Evolutionary conservation across 2,113 vertebrate genomes (phyloP), one percentile per base, ranked within the genome.

Genomic region (Gavialis gangeticus): DNA sequence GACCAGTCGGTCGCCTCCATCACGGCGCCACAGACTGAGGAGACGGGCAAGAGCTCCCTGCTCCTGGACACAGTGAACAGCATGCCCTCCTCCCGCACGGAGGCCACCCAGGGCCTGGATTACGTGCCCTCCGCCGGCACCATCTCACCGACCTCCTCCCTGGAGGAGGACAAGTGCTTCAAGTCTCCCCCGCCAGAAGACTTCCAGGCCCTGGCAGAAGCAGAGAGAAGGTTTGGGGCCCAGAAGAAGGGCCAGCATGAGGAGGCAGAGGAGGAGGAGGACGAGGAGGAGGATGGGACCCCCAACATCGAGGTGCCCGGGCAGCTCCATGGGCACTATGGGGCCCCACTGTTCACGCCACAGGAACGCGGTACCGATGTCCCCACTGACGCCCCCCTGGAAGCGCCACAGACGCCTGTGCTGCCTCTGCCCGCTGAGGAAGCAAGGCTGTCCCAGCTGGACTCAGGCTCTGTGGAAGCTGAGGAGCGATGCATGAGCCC

Each of bases 111-210:
- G 66, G 99, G 99, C 80, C 98, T 99, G 3, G 99, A 99, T 85
- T 99, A 99, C 1, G 98, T 99, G 37, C 99, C 99, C 34, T 99
- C 99, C 0, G 99, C 99, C 34, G 99, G 99, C 75, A 99, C 99
- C 75, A 99, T 99, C 93, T 99, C 99, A 64, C 99, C 99, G 69
- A 99, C 99, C 5, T 99, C 99, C 84, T 99, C 99, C 25, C 95
- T 99, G 86, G 99, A 99, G 96, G 99, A 99, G 91, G 99, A 99
- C 97, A 99, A 99, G 88, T 99, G 98, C 95, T 99, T 99, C 85
- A 99, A 99, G 94, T 99, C 99, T 89, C 99, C 99, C 62, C 99
- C 99, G 19, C 98, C 98, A 69, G 99, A 99, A 93, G 99, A 99
- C 54, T 98, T 98, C 95, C 98, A 99, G 76, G 97, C 98, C 2